A percentile compares a stretch with the other conserved stretches of the same genome.
phyloP scores from a whole-genome alignment of 2,797 vertebrate species.

The Peromyscus melanophrys region DNA sequence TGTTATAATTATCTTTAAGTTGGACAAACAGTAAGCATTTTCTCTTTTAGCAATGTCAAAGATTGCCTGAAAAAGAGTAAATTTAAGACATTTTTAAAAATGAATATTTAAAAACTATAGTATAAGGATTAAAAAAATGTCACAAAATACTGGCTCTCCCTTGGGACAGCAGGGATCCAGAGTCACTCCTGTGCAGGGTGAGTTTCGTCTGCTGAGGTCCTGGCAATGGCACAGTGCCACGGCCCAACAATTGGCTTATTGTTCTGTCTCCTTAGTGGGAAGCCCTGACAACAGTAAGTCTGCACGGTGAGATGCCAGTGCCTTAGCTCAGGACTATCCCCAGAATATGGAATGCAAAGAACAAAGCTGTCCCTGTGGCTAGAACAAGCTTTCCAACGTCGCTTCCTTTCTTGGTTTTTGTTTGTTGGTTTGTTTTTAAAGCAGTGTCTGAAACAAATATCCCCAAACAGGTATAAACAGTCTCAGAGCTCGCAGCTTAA shows the following conservation, averaged over 20 bases:
- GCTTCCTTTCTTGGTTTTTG: slow-evolving; percentile 24
- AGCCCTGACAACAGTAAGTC: slow-evolving; percentile 38
- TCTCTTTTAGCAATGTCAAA: slow-evolving; percentile 3
- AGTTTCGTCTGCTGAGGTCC: not conserved
- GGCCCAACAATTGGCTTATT: slow-evolving; percentile 65
- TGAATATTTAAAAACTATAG: slow-evolving; percentile 6
- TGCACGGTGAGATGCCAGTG: not conserved
- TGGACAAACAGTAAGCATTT: slow-evolving; percentile 4
- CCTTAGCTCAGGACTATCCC: not conserved
- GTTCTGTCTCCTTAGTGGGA: slow-evolving; percentile 53
- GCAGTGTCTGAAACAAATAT: slow-evolving; percentile 51
- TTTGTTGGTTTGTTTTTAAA: slow-evolving; percentile 22
- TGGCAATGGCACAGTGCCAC: slow-evolving; percentile 40
- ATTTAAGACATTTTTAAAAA: slow-evolving; percentile 48
- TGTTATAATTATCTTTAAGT: slow-evolving; percentile 35
- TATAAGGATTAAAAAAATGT: slow-evolving; percentile 37
- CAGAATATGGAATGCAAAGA: slow-evolving; percentile 50
- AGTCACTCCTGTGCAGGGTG: slow-evolving; percentile 62
- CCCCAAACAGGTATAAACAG: slow-evolving; percentile 32
- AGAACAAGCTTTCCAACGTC: slow-evolving; percentile 54
- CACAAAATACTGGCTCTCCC: not conserved
- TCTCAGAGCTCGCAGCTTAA: slow-evolving; percentile 52
- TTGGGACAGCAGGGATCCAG: not conserved
- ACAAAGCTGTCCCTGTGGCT: slow-evolving; percentile 54
- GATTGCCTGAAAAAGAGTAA: not conserved